Conservation (phyloP, 1,140 invertebrate genomes). For the Drosophila varians region DNA sequence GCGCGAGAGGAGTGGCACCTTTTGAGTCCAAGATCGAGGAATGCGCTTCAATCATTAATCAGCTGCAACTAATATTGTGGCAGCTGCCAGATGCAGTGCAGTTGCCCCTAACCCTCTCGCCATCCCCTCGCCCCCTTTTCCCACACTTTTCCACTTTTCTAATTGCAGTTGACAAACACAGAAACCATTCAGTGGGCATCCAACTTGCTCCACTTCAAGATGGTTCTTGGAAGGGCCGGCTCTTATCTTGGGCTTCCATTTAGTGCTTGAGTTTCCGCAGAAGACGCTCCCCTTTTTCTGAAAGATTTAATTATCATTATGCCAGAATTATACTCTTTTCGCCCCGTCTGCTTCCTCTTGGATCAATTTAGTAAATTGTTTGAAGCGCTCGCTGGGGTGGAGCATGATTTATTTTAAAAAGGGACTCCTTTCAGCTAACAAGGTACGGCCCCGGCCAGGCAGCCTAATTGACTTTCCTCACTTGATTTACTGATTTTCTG, state of each 20-base stretch:
- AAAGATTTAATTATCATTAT: constrained; percentile 75
- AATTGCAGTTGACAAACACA: constrained; percentile 45
- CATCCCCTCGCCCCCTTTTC: not conserved
- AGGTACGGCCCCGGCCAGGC: not conserved
- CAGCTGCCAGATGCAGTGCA: constrained; percentile 36
- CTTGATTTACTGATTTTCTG: constrained; percentile 31
- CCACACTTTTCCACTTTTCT: constrained; percentile 20
- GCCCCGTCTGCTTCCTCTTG: not conserved
- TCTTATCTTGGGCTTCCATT: constrained; percentile 67
- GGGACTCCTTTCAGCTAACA: not conserved
- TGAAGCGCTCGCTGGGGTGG: constrained; percentile 19
- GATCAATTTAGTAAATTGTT: constrained; percentile 61
- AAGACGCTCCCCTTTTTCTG: constrained; percentile 50
- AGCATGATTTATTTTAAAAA: not conserved
- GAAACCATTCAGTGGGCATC: constrained; percentile 32
- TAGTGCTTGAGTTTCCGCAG: constrained; percentile 54
- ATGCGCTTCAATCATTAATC: constrained; percentile 64
- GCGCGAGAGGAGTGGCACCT: constrained; percentile 56
- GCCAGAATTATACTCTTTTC: constrained; percentile 38
- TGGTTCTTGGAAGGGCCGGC: constrained; percentile 53
- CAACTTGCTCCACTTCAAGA: constrained; percentile 47
- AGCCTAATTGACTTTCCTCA: constrained; percentile 8
- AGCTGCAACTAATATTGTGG: constrained; percentile 73
- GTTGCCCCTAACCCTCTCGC: not conserved
- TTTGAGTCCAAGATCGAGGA: constrained; percentile 25